phyloP scores from a whole-genome alignment of 2,113 vertebrate genomes.

The Albula glossodonta region DNA sequence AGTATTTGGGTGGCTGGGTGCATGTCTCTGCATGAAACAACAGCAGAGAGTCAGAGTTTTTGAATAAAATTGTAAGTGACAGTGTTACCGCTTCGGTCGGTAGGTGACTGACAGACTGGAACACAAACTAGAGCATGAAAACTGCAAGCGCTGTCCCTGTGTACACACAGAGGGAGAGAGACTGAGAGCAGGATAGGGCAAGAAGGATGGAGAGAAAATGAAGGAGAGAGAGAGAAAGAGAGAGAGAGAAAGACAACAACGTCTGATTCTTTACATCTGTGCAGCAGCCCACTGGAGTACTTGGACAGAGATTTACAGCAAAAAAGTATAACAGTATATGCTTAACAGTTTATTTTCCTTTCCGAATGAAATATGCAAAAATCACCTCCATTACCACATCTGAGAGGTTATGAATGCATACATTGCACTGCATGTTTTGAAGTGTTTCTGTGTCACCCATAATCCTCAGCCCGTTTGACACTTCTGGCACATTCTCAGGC shows the following conservation, averaged over 20 bases:
- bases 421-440: not conserved
- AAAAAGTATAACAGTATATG: not conserved
- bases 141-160: not conserved
- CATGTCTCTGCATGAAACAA: conserved; percentile 31
- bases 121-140: not conserved
- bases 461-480: not conserved
- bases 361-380: not conserved
- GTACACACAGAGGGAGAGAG: not conserved
- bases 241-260: too few relatives aligned
- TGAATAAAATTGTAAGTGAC: not conserved
- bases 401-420: not conserved
- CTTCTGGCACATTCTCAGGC: not conserved
- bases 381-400: not conserved
- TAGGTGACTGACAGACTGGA: not conserved
- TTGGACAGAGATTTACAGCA: not conserved
- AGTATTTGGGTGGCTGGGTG: conserved; percentile 3
- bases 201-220: not conserved
- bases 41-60: conserved; percentile 2
- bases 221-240: too few relatives aligned
- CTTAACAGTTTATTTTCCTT: not conserved
- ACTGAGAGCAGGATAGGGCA: not conserved
- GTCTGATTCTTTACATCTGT: not conserved
- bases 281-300: not conserved
- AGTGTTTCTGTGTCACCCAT: not conserved
- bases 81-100: not conserved